Evolutionary conservation across 37 sponge, comb jelly and placozoan genomes (phyloP), one percentile per base, ranked within the genome.

Genomic region (Haliclona indistincta): DNA sequence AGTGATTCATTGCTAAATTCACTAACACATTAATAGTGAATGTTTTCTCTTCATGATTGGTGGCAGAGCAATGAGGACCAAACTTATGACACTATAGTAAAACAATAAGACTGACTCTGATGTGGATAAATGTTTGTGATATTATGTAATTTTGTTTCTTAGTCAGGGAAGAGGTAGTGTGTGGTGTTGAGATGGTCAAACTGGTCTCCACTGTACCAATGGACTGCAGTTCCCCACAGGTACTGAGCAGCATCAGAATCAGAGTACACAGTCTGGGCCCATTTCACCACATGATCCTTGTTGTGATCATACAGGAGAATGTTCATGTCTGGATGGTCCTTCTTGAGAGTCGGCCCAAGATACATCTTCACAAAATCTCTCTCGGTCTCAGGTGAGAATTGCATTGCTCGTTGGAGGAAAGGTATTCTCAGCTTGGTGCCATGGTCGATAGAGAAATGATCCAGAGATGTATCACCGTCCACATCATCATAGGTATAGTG

Each of bases 151-250:
- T n/a, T n/a, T n/a, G n/a, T n/a, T n/a, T n/a, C 19, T 30, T 54
- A 78, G 60, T 81, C 33, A 4, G 89, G 89, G n/a, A 73, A 79
- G 40, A 91, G 66, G 67, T 47, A 23, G 51, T 88, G 92, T 20
- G 89, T 83, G 0, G 84, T 73, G 76, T 91, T 88, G 28, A 89
- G 71, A 42, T 89, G 77, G 4, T 53, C 56, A 62, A 88, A 88
- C 37, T 88, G 73, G 56, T 84, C 90, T 43, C 81, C 90, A 32
- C 76, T 56, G 71, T 90, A 90, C 93, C 93, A 92, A 42, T 92
- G 93, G 6, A 92, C 77, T 15, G 82, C 93, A 33, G 73, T 88
- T 10, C 93, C 93, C 86, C 86, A 88, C 19, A 83, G 90, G 70
- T 92, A 92, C 44, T 74, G 36, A 10, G 85, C 71, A 23, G 93